Base-by-base conservation (phyloP, 2,797 vertebrate genomes). In the Leptatherina wallacei region DNA sequence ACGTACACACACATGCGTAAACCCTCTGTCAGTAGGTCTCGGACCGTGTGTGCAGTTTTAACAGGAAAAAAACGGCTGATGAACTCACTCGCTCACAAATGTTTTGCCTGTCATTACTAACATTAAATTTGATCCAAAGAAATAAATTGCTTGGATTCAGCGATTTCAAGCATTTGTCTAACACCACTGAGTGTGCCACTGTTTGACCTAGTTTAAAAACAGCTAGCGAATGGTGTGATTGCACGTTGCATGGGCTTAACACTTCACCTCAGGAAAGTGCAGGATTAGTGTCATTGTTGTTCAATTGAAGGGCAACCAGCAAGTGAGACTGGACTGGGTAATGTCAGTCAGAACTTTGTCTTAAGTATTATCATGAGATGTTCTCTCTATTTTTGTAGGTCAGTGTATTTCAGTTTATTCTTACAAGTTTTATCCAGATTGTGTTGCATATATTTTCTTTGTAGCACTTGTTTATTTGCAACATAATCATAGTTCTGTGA, bases 161-260 rank as follows among this genome's bases (percentile, higher is more conserved):
- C 3, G 20, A 58, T 38, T 61, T 70, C 40, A 54, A n/a, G 0
- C 16, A 8, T 78, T 57, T 54, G 71, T 71, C 59, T 40, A 38
- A 63, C 61, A 36, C 33, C 40, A 47, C 54, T 2, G n/a, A 16
- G 59, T 65, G 61, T 85, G 71, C 62, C 64, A 71, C 67, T 57
- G 51, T 71, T 27, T 69, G 44, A 81, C 71, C 54, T 3, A 63
- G 51, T 81, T 32, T 84, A 69, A 55, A 30, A 80, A 30, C 24
- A 0, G 44, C 47, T 22, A 49, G 47, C 30, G 72, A 33, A 47
- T 84, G 65, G 83, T 88, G 86, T 86, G 82, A 80, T 59, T 14
- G 94, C 93, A 93, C 92, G 94, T 71, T 66, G 94, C 94, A 93
- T 92, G 91, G 10, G 54, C 60, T 84, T 52, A 73, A 59, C 61